Conservation (phyloP, 2,797 vertebrate genomes). For the Amblyraja radiata region DNA sequence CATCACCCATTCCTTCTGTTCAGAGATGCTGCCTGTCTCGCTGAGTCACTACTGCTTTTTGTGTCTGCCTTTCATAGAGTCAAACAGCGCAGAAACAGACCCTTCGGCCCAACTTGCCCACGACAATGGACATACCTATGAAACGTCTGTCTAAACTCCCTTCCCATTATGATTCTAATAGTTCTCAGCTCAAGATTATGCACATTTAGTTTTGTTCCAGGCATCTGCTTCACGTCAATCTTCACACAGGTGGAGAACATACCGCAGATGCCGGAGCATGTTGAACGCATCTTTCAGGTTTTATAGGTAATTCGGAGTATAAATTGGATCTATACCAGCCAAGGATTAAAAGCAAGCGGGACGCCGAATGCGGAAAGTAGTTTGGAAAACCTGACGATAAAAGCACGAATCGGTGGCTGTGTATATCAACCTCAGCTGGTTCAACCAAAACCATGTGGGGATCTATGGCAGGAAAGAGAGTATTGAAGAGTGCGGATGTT, state of each 20-base stretch:
- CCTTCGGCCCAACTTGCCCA: too few relatives aligned
- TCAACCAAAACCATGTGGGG: neutral
- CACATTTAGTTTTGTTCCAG: neutral
- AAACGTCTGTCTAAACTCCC: too few relatives aligned
- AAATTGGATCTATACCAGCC: neutral
- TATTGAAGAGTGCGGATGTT: neutral
- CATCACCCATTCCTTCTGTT: too few relatives aligned
- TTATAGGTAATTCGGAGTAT: neutral
- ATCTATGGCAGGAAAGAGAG: neutral
- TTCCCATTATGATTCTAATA: neutral
- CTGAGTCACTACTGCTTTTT: too few relatives aligned
- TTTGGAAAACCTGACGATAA: neutral
- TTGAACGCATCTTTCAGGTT: neutral
- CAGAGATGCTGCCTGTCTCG: too few relatives aligned
- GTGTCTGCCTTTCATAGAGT: too few relatives aligned
- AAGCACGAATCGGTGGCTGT: neutral
- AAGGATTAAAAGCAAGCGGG: constrained; percentile 18
- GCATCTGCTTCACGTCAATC: neutral
- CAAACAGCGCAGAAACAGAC: too few relatives aligned
- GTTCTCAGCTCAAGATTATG: neutral
- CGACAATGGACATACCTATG: too few relatives aligned
- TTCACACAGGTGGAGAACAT: neutral
- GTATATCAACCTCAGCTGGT: neutral
- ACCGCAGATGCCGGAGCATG: neutral
- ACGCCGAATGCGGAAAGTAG: neutral